Base-by-base conservation (phyloP, 2,797 vertebrate genomes). In the Sebastiscus albofasciatus region DNA sequence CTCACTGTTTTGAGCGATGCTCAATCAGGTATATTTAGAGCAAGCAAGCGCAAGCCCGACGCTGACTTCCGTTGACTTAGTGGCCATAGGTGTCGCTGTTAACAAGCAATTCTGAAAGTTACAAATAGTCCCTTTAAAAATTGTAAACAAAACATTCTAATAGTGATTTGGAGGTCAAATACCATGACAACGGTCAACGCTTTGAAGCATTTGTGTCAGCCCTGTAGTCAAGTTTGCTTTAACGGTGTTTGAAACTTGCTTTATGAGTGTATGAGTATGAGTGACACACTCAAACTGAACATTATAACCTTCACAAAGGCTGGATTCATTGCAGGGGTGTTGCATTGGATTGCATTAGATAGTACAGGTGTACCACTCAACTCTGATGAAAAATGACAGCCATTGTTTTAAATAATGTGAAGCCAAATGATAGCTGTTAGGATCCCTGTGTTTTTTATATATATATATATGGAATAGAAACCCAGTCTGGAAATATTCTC, bases 401-500 rank as follows among this genome's bases (percentile, higher is more conserved):
- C 49, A 26, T 68, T 42, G 18, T 36, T 80, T 59, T 29, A 5
- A 52, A 69, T 46, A 20, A 55, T 42, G 34, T 67, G 46, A 56
- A 27, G 16, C 22, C 55, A 20, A 27, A 36, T 16, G 34, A 31
- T n/a, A 34, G 31, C 34, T 49, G 18, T 20, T 20, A 80, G 18
- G 46, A 27, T 77, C 22, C 61, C 66, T 52, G 67, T 13, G 64
- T 24, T 20, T 11, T 26, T 76, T 13, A n/a, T n/a, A n/a, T n/a
- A n/a, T 39, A 12, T 36, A 6, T 36, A 36, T 54, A 2, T 60
- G 55, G 72, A 55, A 72, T 59, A 90, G 89, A 90, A 93, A 83
- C 81, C 60, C 18, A 67, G 24, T 81, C 82, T 83, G 81, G 87
- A 91, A 89, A 92, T 91, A 91, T 62, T 89, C 92, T 86, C 93